Evolutionary conservation across 2,888 invertebrate genomes (phyloP).

Genomic region (Pyrrhosoma nymphula): DNA sequence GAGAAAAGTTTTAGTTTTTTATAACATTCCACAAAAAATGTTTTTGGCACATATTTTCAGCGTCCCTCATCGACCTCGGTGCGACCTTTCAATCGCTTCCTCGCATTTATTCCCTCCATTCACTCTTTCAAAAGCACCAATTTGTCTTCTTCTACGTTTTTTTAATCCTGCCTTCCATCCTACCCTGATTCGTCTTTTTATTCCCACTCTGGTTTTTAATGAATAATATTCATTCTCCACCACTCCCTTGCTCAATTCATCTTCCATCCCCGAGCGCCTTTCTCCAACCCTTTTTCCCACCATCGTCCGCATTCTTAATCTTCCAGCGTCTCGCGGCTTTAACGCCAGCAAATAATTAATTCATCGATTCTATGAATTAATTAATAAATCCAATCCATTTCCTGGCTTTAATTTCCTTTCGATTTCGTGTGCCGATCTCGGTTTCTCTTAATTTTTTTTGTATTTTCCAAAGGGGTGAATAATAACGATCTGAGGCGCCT

Average conservation of each 20-base stretch:
- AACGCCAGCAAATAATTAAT: background rate
- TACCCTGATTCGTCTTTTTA: background rate
- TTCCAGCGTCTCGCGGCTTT: background rate
- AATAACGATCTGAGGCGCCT: too few relatives aligned
- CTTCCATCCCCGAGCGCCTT: background rate
- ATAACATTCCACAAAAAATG: background rate
- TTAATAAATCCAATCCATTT: slow-evolving; percentile 28
- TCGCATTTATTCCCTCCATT: background rate
- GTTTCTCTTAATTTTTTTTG: background rate
- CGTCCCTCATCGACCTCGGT: background rate
- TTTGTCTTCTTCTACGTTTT: background rate
- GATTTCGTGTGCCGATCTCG: background rate
- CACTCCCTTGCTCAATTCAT: background rate
- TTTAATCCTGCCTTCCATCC: background rate
- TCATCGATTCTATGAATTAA: slow-evolving; percentile 24
- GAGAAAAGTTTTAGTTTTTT: background rate
- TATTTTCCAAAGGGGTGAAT: background rate
- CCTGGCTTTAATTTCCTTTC: slow-evolving; percentile 6
- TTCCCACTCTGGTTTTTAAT: background rate
- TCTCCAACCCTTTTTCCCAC: too few relatives aligned
- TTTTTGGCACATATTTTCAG: background rate
- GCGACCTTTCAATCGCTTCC: background rate
- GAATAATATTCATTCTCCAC: slow-evolving; percentile 11
- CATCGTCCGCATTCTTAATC: background rate
- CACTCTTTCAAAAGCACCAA: background rate